Conservation (phyloP, 92 coral and sea anemone species). For the Zoanthus sociatus region DNA sequence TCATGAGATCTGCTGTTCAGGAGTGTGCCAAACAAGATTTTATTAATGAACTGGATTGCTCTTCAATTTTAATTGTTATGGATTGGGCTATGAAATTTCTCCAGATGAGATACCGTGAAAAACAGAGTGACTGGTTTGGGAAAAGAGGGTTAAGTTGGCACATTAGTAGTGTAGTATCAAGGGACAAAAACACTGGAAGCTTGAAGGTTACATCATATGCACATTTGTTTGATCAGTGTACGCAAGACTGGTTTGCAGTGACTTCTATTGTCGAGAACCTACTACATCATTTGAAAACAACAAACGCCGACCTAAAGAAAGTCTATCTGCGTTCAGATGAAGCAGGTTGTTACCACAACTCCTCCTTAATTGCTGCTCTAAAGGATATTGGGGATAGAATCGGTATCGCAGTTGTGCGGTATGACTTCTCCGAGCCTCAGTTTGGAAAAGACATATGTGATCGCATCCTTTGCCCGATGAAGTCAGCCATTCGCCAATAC, state of each 20-base stretch:
- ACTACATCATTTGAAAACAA: not conserved
- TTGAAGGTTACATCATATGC: slow-evolving; percentile 33
- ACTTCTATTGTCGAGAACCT: slow-evolving; percentile 30
- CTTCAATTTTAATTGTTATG: slow-evolving; percentile 45
- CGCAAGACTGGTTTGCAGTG: slow-evolving; percentile 42
- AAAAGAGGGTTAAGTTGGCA: slow-evolving; percentile 61
- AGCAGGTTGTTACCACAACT: slow-evolving; percentile 50
- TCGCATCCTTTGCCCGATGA: slow-evolving; percentile 53
- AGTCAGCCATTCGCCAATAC: slow-evolving; percentile 42
- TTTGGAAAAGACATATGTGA: slow-evolving; percentile 58
- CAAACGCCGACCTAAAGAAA: slow-evolving; percentile 25
- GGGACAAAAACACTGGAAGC: not conserved
- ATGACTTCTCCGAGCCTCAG: slow-evolving; percentile 58
- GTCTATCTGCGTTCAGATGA: slow-evolving; percentile 41
- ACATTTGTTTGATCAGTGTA: slow-evolving; percentile 39
- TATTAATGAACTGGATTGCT: slow-evolving; percentile 27
- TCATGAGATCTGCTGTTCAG: slow-evolving; percentile 49
- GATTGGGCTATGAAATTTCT: slow-evolving; percentile 70
- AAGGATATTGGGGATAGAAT: slow-evolving; percentile 33
- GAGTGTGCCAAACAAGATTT: slow-evolving; percentile 50
- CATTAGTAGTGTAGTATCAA: slow-evolving; percentile 11
- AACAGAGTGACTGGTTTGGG: slow-evolving; percentile 64
- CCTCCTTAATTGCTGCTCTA: slow-evolving; percentile 26
- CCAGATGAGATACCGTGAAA: slow-evolving; percentile 50
- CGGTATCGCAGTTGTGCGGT: slow-evolving; percentile 30